Conservation (phyloP, 2,797 vertebrate genomes). For the Schizothorax lantsangensis region DNA sequence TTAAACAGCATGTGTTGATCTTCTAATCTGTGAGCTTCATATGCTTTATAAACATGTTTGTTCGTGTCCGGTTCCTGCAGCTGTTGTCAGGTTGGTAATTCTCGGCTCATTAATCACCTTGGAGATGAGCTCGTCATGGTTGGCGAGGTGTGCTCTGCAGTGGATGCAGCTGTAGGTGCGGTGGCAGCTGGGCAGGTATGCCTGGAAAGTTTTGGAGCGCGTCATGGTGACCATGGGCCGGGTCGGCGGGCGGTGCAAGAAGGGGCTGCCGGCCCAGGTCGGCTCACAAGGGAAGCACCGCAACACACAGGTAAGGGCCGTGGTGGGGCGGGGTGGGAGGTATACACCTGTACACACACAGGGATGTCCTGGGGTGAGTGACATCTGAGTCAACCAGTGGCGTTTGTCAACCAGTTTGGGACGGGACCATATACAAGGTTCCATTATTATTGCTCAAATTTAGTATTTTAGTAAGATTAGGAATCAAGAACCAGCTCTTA, state of each 20-base stretch:
- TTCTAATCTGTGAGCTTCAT: background rate
- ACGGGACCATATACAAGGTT: background rate
- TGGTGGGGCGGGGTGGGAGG: constrained; percentile 93
- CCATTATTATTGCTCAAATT: background rate
- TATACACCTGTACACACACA: constrained; percentile 76
- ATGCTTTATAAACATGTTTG: constrained; percentile 13
- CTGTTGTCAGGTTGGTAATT: background rate
- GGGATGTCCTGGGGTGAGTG: background rate
- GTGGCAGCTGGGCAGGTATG: constrained; percentile 95
- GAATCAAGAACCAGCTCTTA: background rate
- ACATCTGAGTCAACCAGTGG: background rate
- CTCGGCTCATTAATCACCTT: constrained; percentile 83
- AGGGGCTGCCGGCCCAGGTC: constrained; percentile 93
- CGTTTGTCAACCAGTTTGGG: background rate
- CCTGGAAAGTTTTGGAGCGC: constrained; percentile 98
- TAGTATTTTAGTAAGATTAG: background rate
- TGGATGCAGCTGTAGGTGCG: constrained; percentile 99
- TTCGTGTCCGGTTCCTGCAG: background rate
- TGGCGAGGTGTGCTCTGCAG: constrained; percentile 97
- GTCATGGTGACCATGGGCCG: constrained; percentile 91
- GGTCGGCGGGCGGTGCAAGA: constrained; percentile 93
- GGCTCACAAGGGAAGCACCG: constrained; percentile 99
- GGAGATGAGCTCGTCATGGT: constrained; percentile 98
- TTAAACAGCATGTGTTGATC: constrained; percentile 19
- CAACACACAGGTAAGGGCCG: constrained; percentile 99